Evolutionary conservation across 2,888 invertebrate species (phyloP), one percentile per base, ranked within the genome.

Genomic region (Amiota communis): DNA sequence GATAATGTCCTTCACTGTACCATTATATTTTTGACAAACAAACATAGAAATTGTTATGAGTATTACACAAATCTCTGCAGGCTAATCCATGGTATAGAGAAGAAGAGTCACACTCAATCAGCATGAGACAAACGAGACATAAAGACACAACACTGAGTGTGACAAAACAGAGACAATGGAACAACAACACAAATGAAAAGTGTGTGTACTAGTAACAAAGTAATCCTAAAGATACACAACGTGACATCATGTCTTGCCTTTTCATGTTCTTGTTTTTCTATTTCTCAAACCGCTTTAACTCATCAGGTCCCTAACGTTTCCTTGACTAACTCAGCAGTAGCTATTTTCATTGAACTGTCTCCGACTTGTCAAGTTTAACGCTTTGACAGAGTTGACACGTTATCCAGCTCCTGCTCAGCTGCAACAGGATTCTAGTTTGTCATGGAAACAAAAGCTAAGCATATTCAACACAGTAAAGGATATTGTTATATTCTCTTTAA

Each of bases 371-470:
- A 68, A 48, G 51, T 68, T 68, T 68, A 53, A 51, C 51, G 53
- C 67, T 68, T 68, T 68, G 67, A 68, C 51, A 68, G 51, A 68
- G 67, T 68, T 68, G 67, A 68, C 67, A 68, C 67, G 67, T 68
- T 51, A 51, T 68, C 36, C 67, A 53, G 67, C 67, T 53, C 6
- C 53, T 68, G 51, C 48, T 17, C n/a, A 20, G 59, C n/a, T 17
- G 15, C 11, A 20, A 59, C 9, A 9, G 17, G 11, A 17, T 15
- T 59, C 10, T 8, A 59, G 59, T n/a, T 53, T 36, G 36, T 63
- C 63, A 63, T 63, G 63, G 36, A 23, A 46, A 63, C 46, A 36
- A 23, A 59, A 20, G 12, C 17, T n/a, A 20, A 59, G 8, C 11
- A 46, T 63, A 63, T 23, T 6, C 36, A 36, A 36, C 36, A 36